Evolutionary conservation across 1,140 invertebrate species (phyloP).

Genomic region (Zophobas morio): DNA sequence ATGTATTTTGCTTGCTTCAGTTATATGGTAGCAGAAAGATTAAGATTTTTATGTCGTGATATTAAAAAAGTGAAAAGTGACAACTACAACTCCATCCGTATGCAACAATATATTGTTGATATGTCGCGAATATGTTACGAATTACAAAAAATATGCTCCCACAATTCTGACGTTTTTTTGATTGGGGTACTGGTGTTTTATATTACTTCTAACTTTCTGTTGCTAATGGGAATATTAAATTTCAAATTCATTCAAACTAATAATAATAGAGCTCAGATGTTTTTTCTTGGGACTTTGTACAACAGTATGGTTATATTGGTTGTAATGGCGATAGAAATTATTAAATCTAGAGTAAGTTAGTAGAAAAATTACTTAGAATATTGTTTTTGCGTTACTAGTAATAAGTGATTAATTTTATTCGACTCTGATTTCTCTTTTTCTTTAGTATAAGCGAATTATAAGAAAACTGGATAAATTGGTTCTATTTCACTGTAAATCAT

Average conservation of each 20-base stretch:
- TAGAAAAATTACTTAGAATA: too few species aligned
- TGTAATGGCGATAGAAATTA: background rate
- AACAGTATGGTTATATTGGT: background rate
- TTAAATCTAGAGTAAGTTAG: conserved; percentile 6
- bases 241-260: background rate
- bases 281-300: background rate
- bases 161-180: conserved; percentile 1
- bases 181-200: background rate
- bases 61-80: background rate
- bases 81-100: background rate
- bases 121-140: background rate
- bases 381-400: too few species aligned
- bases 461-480: background rate
- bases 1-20: too few species aligned
- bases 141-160: background rate
- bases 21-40: background rate
- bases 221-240: background rate
- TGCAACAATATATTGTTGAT: background rate
- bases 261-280: background rate
- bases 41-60: background rate
- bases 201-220: background rate
- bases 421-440: background rate
- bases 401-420: too few species aligned
- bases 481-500: background rate
- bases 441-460: background rate